Percentiles rank a stretch among this genome's conserved stretches.
Evolutionary conservation across 2,797 vertebrate genomes (phyloP).

Genomic region (Sebastes hubbsi): DNA sequence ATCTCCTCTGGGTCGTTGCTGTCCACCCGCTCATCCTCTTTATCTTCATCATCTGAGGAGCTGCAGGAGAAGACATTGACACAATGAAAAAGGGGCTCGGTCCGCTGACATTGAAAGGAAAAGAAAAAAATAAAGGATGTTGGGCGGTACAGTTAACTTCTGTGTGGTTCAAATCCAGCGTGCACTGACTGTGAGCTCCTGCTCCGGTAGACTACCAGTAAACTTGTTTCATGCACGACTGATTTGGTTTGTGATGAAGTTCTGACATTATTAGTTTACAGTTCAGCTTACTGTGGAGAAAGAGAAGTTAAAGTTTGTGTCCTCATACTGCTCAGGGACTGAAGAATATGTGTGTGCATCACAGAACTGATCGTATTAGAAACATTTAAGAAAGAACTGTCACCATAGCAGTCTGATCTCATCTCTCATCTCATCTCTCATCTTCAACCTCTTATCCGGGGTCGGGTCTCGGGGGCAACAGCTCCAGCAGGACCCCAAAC

Average conservation of each 20-base stretch:
- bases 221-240: background rate
- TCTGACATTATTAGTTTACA: background rate
- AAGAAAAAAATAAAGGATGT: background rate
- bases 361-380: background rate
- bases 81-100: background rate
- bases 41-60: conserved; percentile 87
- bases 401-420: too few species aligned
- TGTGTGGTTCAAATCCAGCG: background rate
- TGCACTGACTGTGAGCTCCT: background rate
- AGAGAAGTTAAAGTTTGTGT: background rate
- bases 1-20: conserved; percentile 93
- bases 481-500: too few species aligned
- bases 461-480: accelerated
- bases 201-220: background rate
- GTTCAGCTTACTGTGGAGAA: background rate
- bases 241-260: background rate
- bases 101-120: background rate
- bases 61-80: conserved; percentile 62
- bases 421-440: too few species aligned
- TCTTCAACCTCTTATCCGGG: too few species aligned
- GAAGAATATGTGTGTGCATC: background rate
- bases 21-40: conserved; percentile 85
- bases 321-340: background rate
- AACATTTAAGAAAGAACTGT: background rate
- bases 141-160: background rate